Conservation (phyloP, 2,888 invertebrate genomes). For the Pollenia labialis region DNA sequence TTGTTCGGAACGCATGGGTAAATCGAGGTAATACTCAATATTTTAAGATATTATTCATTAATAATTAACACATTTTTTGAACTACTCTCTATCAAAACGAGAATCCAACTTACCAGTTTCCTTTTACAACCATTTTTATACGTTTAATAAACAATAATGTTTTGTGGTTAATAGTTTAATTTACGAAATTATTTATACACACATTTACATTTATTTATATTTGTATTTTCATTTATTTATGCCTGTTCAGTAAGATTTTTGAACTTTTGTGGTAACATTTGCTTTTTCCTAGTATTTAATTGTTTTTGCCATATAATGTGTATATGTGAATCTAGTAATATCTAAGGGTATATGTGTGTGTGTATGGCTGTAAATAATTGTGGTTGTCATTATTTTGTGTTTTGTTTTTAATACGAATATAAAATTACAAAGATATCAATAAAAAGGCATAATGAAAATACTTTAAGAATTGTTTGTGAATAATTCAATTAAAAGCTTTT, state of each 20-base stretch:
- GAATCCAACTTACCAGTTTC: too few species aligned
- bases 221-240: conserved; percentile 1
- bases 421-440: neutral
- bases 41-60: too few species aligned
- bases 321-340: conserved; percentile 40
- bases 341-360: neutral
- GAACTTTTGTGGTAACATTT: conserved; percentile 38
- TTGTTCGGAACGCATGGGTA: too few species aligned
- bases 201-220: neutral
- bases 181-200: neutral
- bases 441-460: neutral
- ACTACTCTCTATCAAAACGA: too few species aligned
- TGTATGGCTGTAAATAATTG: conserved; percentile 37
- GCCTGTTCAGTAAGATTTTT: conserved; percentile 8
- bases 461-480: neutral
- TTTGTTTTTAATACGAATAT: too few species aligned
- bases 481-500: neutral
- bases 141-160: conserved; percentile 53
- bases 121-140: neutral
- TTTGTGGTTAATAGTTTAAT: conserved; percentile 58
- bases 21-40: too few species aligned
- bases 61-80: too few species aligned
- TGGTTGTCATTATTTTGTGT: conserved; percentile 14
- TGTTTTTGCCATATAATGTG: conserved; percentile 7
- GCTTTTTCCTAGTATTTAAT: conserved; percentile 23